Conservation (phyloP, 2,113 vertebrate species). For the Gopherus flavomarginatus region DNA sequence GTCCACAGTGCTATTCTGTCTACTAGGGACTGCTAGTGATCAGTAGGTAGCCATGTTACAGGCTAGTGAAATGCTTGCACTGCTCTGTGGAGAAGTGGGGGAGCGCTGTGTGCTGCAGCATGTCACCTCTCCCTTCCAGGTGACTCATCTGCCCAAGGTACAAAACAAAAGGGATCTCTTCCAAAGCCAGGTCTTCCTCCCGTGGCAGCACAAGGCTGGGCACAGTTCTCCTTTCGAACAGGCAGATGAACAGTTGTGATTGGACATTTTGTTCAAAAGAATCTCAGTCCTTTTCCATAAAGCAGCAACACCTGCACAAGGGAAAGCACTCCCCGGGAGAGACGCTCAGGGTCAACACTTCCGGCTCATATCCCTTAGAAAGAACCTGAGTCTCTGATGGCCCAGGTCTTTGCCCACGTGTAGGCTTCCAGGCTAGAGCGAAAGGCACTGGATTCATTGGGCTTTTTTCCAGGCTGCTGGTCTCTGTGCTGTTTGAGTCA, state of each 20-base stretch:
- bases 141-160: background rate
- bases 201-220: background rate
- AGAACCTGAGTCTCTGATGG: background rate
- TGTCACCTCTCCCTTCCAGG: background rate
- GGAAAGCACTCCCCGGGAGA: background rate
- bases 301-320: background rate
- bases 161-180: background rate
- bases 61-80: background rate
- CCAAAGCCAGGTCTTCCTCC: background rate
- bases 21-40: background rate
- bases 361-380: accelerated
- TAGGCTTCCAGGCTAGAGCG: accelerated
- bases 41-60: background rate
- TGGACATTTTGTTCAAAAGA: background rate
- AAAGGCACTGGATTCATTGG: background rate
- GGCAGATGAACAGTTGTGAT: background rate
- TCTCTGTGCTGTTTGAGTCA: background rate
- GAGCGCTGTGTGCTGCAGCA: background rate
- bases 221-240: no score
- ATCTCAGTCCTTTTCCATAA: background rate
- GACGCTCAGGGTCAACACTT: background rate
- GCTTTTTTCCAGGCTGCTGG: accelerated
- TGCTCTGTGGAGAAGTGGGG: background rate
- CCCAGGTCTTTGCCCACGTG: background rate
- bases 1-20: background rate